Evolutionary conservation across 2,888 invertebrate species (phyloP).

Genomic region (Scaeva pyrastri): DNA sequence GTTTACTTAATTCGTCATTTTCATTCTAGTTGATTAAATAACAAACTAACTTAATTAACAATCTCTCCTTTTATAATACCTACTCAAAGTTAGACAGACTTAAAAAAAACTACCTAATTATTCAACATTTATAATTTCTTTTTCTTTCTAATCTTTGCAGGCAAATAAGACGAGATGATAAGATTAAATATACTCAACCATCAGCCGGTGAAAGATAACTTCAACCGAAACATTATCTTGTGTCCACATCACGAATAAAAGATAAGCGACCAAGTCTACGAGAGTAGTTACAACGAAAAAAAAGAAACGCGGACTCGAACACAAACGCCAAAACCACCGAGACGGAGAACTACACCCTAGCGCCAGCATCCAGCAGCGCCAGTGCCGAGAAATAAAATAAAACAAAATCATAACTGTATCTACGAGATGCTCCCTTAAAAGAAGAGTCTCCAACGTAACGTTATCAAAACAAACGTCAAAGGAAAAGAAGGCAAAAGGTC

Average conservation of each 20-base stretch:
- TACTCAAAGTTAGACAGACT: constrained; percentile 6
- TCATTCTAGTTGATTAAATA: not conserved
- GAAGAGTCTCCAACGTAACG: not conserved
- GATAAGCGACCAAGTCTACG: constrained; percentile 41
- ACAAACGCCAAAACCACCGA: not conserved
- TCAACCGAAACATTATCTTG: constrained; percentile 41
- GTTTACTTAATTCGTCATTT: too few relatives aligned
- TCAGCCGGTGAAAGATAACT: constrained; percentile 48
- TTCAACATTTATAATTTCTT: constrained; percentile 26
- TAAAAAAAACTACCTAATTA: constrained; percentile 30
- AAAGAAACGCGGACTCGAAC: not conserved
- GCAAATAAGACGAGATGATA: constrained; percentile 59
- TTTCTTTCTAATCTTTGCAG: constrained; percentile 46
- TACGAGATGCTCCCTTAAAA: constrained; percentile 14
- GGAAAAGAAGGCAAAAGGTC: not conserved
- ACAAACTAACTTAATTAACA: not conserved
- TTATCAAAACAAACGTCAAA: not conserved
- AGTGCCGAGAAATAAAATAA: constrained; percentile 45
- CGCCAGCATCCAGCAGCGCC: constrained; percentile 1
- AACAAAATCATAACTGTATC: constrained; percentile 19
- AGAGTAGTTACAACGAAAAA: too few relatives aligned
- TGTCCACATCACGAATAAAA: constrained; percentile 43
- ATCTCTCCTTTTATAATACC: not conserved
- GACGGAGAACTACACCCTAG: not conserved
- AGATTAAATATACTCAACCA: constrained; percentile 37